phyloP scores from a whole-genome alignment of 2,797 vertebrate species.

The Micromesistius poutassou region DNA sequence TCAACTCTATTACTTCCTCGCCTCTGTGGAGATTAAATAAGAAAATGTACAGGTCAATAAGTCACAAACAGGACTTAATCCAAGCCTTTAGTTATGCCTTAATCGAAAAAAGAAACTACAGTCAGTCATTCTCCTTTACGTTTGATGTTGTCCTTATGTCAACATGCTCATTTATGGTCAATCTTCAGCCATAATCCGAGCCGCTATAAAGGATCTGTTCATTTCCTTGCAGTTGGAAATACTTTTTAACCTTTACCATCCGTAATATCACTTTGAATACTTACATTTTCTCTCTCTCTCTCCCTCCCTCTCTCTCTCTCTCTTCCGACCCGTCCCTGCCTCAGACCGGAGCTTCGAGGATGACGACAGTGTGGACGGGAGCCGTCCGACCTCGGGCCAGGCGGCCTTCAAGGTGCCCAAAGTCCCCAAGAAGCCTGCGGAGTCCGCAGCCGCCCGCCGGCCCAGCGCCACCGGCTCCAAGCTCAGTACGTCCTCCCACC shows the following conservation, averaged over 20 bases:
- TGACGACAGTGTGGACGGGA: conserved; percentile 96
- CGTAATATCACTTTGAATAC: not conserved
- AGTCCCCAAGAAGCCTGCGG: conserved; percentile 88
- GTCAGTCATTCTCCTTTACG: not conserved
- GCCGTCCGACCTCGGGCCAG: conserved; percentile 85
- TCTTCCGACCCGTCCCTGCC: not conserved
- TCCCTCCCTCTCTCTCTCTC: not conserved
- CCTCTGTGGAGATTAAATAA: conserved; percentile 14
- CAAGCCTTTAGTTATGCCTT: not conserved
- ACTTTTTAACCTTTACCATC: not conserved
- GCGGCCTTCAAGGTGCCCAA: conserved; percentile 91
- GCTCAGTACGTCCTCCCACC: conserved; percentile 75
- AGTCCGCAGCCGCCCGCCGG: conserved; percentile 83
- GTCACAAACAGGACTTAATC: not conserved
- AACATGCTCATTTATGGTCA: not conserved
- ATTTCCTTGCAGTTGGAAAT: not conserved
- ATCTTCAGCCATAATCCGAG: not conserved
- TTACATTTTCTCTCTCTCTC: not conserved
- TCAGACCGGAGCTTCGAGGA: conserved; percentile 97
- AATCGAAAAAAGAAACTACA: too few relatives aligned
- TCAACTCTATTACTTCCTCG: conserved; percentile 22
- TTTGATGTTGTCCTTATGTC: not conserved
- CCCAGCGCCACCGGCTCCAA: conserved; percentile 85
- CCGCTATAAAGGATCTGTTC: not conserved
- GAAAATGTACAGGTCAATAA: not conserved